phyloP scores from a whole-genome alignment of 2,113 vertebrate genomes.

The Nibea albiflora region DNA sequence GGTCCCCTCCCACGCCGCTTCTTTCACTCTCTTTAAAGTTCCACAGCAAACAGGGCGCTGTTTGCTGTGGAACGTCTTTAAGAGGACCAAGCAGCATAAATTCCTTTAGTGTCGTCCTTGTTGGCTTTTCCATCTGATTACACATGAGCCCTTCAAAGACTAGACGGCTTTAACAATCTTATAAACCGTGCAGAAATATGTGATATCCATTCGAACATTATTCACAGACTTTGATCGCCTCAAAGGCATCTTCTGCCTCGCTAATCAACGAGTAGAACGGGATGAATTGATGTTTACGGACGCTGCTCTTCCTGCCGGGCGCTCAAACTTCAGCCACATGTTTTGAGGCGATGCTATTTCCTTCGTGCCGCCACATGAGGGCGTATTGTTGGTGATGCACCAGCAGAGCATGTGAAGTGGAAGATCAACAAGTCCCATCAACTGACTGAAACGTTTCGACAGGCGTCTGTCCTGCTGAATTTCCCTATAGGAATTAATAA shows the following conservation, averaged over 20 bases:
- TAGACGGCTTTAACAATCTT: constrained; percentile 1
- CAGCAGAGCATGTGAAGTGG: neutral
- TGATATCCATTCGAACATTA: neutral
- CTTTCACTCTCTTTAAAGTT: constrained; percentile 36
- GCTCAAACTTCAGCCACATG: neutral
- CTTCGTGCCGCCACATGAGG: constrained; percentile 67
- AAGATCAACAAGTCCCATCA: constrained; percentile 4
- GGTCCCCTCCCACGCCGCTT: constrained; percentile 39
- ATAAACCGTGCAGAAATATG: neutral
- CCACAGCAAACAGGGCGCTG: constrained; percentile 60
- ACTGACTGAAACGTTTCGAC: neutral
- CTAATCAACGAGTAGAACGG: neutral
- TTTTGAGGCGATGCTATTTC: constrained; percentile 1
- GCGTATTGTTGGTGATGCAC: constrained; percentile 44
- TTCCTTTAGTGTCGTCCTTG: constrained; percentile 14
- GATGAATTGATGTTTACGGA: neutral
- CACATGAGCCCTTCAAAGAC: constrained; percentile 18
- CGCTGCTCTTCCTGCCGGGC: neutral
- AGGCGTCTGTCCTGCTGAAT: neutral
- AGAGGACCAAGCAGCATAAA: constrained; percentile 40
- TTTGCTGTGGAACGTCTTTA: constrained; percentile 72
- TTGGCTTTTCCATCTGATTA: constrained; percentile 6
- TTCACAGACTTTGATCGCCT: neutral
- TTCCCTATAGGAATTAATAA: neutral
- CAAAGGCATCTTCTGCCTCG: neutral